Conservation (phyloP, 2,113 vertebrate species). For the Aspiorhynchus laticeps region DNA sequence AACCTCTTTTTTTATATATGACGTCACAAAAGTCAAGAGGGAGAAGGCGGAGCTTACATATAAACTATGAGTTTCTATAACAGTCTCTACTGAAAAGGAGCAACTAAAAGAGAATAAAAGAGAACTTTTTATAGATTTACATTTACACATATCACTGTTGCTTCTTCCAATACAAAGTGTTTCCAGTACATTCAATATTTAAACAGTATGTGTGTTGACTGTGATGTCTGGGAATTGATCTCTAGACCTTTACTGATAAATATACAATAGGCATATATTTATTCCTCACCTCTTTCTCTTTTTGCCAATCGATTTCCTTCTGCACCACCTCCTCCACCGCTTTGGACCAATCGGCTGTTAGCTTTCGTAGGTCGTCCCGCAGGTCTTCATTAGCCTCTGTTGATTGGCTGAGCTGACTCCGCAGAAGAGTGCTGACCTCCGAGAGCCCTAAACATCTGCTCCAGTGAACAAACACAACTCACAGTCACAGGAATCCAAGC, state of each 20-base stretch:
- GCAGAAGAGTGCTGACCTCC: constrained; percentile 80
- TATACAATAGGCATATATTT: not conserved
- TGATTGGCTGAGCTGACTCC: constrained; percentile 79
- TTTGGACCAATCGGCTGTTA: constrained; percentile 84
- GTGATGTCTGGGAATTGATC: not conserved
- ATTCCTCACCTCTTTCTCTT: constrained; percentile 76
- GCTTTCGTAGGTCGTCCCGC: constrained; percentile 81
- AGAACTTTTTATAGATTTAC: not conserved
- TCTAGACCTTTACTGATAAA: not conserved
- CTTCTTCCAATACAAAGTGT: not conserved
- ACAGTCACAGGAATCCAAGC: not conserved
- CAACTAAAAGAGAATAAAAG: not conserved
- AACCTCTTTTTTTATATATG: not conserved
- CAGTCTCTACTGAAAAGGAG: not conserved
- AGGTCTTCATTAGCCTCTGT: constrained; percentile 78
- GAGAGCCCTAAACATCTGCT: constrained; percentile 79
- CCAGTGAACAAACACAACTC: constrained; percentile 27
- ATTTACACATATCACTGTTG: not conserved
- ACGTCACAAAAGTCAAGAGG: not conserved
- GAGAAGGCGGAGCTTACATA: not conserved
- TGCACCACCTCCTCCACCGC: constrained; percentile 79
- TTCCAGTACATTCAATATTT: not conserved
- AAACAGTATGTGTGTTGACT: not conserved
- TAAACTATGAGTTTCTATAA: not conserved
- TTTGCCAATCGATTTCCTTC: constrained; percentile 80